Base-by-base conservation (phyloP, 92 coral and sea anemone genomes). In the Ricordea florida region DNA sequence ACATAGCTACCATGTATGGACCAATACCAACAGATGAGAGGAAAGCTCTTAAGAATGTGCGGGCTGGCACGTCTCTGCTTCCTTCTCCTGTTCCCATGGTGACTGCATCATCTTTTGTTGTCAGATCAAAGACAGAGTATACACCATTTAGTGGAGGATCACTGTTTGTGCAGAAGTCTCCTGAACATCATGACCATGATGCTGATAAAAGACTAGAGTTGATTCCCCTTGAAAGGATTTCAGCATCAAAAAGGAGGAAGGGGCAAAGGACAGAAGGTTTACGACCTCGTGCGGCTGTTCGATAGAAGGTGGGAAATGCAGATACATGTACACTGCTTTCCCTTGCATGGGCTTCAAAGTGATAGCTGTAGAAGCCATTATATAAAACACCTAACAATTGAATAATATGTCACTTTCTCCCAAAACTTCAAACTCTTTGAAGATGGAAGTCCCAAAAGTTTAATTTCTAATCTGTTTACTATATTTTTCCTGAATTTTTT, bases 201-300 rank as follows among this genome's bases (percentile, higher is more conserved):
- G 82, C 31, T 16, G 98, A 96, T 37, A 96, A 93, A 58, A 85
- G 62, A 58, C 84, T 96, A n/a, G 85, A 89, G 17, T 85, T 96
- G 58, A 92, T 96, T 71, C 99, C 99, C 6, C 83, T 96, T 20
- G 97, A 87, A 17, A 85, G 94, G 35, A 50, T 79, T 40, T 85
- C 99, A 25, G 96, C 97, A 34, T 87, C 98, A 2, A 89, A 85
- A 57, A 65, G 79, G 18, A 56, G 84, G 5, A 83, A 89, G 62
- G 72, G 63, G 24, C 96, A 92, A 70, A 92, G 93, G 50, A 69
- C 88, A 20, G 86, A 92, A 41, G 84, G 75, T 4, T 69, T 81
- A 46, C 79, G 69, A 43, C 85, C 51, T 16, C 77, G 45, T 38
- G n/a, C n/a, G n/a, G n/a, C n/a, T n/a, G n/a, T n/a, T n/a, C n/a